Percentiles rank a stretch among this genome's conserved stretches.
Evolutionary conservation across 2,113 vertebrate genomes (phyloP).

Genomic region (Channa argus): DNA sequence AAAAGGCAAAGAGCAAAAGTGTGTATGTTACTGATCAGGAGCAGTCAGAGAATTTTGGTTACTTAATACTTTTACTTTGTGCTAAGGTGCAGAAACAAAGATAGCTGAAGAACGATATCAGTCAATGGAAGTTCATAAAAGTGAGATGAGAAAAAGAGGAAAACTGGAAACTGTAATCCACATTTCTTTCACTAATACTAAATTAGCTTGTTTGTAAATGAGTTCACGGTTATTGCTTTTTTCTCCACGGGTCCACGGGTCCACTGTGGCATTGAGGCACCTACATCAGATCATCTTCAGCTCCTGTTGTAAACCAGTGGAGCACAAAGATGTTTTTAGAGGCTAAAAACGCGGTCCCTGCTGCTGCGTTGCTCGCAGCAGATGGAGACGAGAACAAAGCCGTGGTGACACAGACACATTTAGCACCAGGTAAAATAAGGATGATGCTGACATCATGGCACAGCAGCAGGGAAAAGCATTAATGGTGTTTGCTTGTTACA

Average conservation of each 20-base stretch:
- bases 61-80: too few species aligned
- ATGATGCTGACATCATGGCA: conserved; percentile 35
- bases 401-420: conserved; percentile 50
- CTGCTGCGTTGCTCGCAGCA: conserved; percentile 14
- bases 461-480: conserved; percentile 31
- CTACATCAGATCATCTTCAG: conserved; percentile 30
- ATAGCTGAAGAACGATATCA: too few species aligned
- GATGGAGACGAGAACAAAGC: conserved; percentile 48
- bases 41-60: too few species aligned
- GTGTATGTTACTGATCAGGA: too few species aligned
- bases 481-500: conserved; percentile 47
- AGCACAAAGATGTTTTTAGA: conserved; percentile 41
- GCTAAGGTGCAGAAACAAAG: too few species aligned
- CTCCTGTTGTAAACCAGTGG: conserved; percentile 40
- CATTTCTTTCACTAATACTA: conserved; percentile 10
- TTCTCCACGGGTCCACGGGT: neutral
- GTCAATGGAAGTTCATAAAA: too few species aligned
- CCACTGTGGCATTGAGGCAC: neutral
- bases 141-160: too few species aligned
- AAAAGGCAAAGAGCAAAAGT: too few species aligned
- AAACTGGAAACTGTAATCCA: neutral
- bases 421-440: conserved; percentile 48
- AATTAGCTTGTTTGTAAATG: neutral
- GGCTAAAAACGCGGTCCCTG: conserved; percentile 11
- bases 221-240: too few species aligned